A percentile compares a stretch with the other conserved stretches of the same genome.
These are phyloP conservation scores for Ictalurus furcatus DNA, from an alignment of 2,113 vertebrate genomes.

Conservation along the genomic window DNA sequence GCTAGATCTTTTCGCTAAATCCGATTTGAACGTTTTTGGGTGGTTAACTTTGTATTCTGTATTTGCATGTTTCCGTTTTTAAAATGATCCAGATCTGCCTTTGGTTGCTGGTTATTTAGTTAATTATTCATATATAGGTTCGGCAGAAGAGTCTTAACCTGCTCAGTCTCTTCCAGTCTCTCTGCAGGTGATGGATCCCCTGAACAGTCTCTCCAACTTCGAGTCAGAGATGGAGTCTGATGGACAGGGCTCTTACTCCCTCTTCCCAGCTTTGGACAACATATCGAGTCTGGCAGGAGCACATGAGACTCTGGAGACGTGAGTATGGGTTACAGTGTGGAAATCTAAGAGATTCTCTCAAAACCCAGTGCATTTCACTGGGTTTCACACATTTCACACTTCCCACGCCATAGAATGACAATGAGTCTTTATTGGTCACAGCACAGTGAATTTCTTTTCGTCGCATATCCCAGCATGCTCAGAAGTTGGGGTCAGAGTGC, in stretches of 20 bases:
- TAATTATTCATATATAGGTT: neutral
- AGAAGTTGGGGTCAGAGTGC: no score
- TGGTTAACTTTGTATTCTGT: neutral
- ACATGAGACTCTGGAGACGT: conserved; percentile 74
- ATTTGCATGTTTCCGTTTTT: neutral
- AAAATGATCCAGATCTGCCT: neutral
- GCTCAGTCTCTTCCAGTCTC: neutral
- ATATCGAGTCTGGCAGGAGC: conserved; percentile 73
- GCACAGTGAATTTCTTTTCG: no score
- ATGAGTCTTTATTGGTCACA: no score
- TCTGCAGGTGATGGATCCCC: conserved; percentile 70
- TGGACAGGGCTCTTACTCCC: conserved; percentile 75
- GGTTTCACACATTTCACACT: no score
- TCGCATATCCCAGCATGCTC: no score
- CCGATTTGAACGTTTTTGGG: neutral
- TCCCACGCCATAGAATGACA: no score
- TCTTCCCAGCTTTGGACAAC: conserved; percentile 78
- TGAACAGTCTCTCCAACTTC: conserved; percentile 72
- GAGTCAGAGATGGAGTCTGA: conserved; percentile 80
- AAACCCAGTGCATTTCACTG: neutral
- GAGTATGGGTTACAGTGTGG: conserved; percentile 13
- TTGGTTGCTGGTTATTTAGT: neutral
- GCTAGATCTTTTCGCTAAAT: neutral
- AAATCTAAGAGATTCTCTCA: neutral
- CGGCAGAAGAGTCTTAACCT: neutral